Conservation (phyloP, 1,140 invertebrate species). For the Latrodectus geometricus region DNA sequence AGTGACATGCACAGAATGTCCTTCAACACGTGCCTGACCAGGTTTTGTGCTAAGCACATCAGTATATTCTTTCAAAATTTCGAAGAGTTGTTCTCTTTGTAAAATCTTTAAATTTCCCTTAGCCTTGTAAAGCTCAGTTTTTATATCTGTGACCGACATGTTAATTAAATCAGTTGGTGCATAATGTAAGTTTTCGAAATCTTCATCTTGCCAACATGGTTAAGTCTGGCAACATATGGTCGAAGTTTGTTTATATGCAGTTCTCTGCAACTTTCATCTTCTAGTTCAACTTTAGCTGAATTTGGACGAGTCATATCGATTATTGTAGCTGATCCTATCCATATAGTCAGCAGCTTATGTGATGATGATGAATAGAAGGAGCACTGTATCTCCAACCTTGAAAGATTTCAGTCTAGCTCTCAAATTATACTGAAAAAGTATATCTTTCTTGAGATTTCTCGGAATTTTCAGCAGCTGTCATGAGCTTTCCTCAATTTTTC, state of each 20-base stretch:
- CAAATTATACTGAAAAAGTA: conserved; percentile 8
- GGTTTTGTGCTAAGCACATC: background rate
- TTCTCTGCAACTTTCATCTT: background rate
- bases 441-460: background rate
- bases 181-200: background rate
- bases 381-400: background rate
- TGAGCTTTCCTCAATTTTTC: background rate
- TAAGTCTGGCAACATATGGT: background rate
- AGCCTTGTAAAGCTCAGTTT: background rate
- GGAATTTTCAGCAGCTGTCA: background rate
- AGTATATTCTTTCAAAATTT: background rate
- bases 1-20: no score
- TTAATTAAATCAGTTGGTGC: background rate
- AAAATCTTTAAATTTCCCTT: background rate
- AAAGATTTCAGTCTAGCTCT: background rate
- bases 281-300: conserved; percentile 1
- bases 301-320: background rate
- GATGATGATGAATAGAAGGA: background rate
- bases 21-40: no score
- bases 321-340: background rate
- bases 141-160: background rate
- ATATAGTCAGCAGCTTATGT: background rate
- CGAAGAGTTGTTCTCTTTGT: background rate
- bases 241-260: background rate
- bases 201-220: conserved; percentile 11